Evolutionary conservation across 2,888 invertebrate species (phyloP).

Genomic region (Habrosyne pyritoides): DNA sequence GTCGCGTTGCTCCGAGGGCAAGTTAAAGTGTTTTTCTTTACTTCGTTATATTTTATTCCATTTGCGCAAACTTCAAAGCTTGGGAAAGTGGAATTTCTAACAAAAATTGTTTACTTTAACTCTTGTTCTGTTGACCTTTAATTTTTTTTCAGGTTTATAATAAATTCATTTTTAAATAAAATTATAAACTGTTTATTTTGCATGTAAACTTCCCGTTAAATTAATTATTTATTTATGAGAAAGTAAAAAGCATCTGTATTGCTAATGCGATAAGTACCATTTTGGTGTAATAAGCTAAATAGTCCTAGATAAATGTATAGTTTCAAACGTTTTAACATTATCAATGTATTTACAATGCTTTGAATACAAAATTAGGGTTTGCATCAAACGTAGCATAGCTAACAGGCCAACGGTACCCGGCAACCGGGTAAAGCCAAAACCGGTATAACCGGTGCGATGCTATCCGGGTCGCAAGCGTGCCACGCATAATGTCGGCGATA

Average conservation of each 20-base stretch:
- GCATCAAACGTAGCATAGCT: constrained; percentile 22
- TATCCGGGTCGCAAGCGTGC: constrained; percentile 38
- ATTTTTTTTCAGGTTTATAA: not conserved
- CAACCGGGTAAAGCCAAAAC: constrained; percentile 9
- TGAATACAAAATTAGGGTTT: not conserved
- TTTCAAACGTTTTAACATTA: too few relatives aligned
- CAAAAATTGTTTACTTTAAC: constrained; percentile 35
- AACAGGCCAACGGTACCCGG: constrained; percentile 26
- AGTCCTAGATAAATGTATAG: too few relatives aligned
- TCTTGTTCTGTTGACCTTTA: not conserved
- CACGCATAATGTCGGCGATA: constrained; percentile 46
- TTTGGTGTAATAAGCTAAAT: too few relatives aligned
- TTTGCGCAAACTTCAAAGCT: constrained; percentile 46
- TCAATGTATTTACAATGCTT: too few relatives aligned
- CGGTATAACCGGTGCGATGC: constrained; percentile 23
- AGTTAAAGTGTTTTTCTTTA: constrained; percentile 43
- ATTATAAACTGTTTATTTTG: not conserved
- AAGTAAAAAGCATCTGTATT: too few relatives aligned
- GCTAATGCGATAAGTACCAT: too few relatives aligned
- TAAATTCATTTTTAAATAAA: not conserved
- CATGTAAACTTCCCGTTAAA: too few relatives aligned
- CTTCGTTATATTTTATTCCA: constrained; percentile 60
- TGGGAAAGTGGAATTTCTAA: constrained; percentile 33
- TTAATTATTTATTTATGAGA: too few relatives aligned
- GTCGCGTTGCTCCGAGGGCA: constrained; percentile 33